Base-by-base conservation (phyloP, 2,888 invertebrate species). In the Alsophila aescularia region DNA sequence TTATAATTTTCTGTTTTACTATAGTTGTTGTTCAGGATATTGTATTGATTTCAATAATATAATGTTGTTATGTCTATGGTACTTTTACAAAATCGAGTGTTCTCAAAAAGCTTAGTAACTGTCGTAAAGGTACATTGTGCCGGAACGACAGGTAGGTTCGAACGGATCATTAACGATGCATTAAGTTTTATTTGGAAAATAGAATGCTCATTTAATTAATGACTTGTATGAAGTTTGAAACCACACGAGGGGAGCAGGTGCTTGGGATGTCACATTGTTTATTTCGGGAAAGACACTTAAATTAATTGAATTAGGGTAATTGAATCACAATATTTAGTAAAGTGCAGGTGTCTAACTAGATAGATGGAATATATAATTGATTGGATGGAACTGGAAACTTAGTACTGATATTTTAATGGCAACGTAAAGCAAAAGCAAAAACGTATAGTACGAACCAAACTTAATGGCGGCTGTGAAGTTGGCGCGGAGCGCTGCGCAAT, bases 101-200 rank as follows among this genome's bases (percentile, higher is more conserved):
- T n/a, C 2, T 4, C 10, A 14, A 27, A 18, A 31, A 47, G 27
- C 3, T 54, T 27, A 34, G 13, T n/a, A 16, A 54, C 54, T 49
- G 54, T 31, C 4, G 21, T 12, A 13, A n/a, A n/a, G 4, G 12
- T 49, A 44, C 10, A 16, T 14, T 13, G 34, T 8, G 1, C 6
- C 36, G n/a, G 12, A 32, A 39, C 18, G 37, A 50, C 80, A 81
- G 80, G 81, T 82, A 79, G 78, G 77, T 79, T 82, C 79, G 56
- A 74, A 79, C 81, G 81, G 83, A 76, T 85, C 85, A 87, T 88
- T 87, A 87, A 82, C 80, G 77, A 79, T 81, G 73, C 70, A 74
- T 74, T 78, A 72, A 76, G 75, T 78, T 80, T 80, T 79, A 80
- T 78, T 79, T 74, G 70, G 54, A 62, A 74, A 74, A 70, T 69